Evolutionary conservation across 2,113 vertebrate genomes (phyloP), one percentile per base, ranked within the genome.

Genomic region (Muscicapa adusta): DNA sequence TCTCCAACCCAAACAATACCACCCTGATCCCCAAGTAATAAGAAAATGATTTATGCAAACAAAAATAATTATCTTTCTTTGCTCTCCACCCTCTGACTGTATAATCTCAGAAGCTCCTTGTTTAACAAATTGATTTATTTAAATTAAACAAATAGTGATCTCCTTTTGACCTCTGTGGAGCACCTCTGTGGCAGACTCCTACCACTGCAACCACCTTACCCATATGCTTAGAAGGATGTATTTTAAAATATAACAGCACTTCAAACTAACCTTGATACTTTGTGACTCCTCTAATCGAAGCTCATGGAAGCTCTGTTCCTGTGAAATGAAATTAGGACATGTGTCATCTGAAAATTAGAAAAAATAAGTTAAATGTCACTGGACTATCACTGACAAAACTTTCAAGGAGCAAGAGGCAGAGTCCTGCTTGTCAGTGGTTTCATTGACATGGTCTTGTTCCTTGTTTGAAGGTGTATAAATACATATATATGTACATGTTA

Each of bases 31-130:
- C 79, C 56, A 96, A 96, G 95, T 98, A 98, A 97, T 97, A 97
- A 96, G 96, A 94, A 71, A 94, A 85, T 97, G 97, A 97, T 97
- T 97, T 97, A 97, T 98, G 97, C 92, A 97, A 97, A 97, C 93
- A 94, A 81, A 92, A 65, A 82, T 96, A 91, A 91, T 96, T 96
- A 89, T 91, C 91, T 96, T 94, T 92, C 96, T 95, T 94, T 92
- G 84, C 96, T 97, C 62, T 94, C 89, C 86, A 80, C 67, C 94
- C 51, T 97, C 66, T 74, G 78, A 90, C 88, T 94, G 85, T 89
- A 88, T 79, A 91, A 92, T 95, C 94, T 92, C 89, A 88, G 92
- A 91, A 94, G 85, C 60, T 96, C 65, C 90, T 89, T 93, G 94
- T 93, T 98, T 96, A 97, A 97, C 88, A 93, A 89, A 97, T 95